Evolutionary conservation across 2,888 invertebrate genomes (phyloP), one percentile per base, ranked within the genome.

Genomic region (Drosophila anomelani): DNA sequence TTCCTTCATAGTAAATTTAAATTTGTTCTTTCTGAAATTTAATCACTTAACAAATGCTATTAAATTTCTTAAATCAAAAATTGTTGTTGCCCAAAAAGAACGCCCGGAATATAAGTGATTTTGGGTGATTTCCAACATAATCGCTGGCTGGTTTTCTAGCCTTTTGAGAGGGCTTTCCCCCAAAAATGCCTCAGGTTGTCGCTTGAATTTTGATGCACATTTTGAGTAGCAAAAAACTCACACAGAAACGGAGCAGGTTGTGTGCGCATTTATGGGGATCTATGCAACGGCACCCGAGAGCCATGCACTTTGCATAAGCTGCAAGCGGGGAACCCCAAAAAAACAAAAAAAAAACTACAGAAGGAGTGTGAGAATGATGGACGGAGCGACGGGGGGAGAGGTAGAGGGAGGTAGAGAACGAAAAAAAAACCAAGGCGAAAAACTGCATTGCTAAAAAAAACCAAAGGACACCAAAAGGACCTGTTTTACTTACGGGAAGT

Each of bases 301-400:
- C 72, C 72, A 53, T 38, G 73, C 78, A 83, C 84, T 84, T 72
- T 85, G 77, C 88, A 62, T 72, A 83, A 88, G 86, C 88, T 85
- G 76, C 68, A 59, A 78, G 58, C 41, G 61, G 63, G 53, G 39
- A 20, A 4, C 47, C 26, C 17, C 41, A 26, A 46, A 66, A 47
- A 54, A 43, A 54, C 53, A 23, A 54, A 38, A 55, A 26, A 29
- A 29, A 29, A 29, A 29, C 6, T 29, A 29, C 29, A 29, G 29
- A 8, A 8, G 29, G 1, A 29, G 29, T 29, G 29, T 29, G 29
- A 26, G 26, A 20, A 3, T 20, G 20, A 20, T 36, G 20, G 10
- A 26, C 7, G 13, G 8, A 3, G 12, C 7, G 47, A 20, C 20
- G 23, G 17, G 2, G 13, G 13, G 32, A 23, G n/a, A 4, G 34